Evolutionary conservation across 2,797 vertebrate species (phyloP).

Genomic region (Miichthys miiuy): DNA sequence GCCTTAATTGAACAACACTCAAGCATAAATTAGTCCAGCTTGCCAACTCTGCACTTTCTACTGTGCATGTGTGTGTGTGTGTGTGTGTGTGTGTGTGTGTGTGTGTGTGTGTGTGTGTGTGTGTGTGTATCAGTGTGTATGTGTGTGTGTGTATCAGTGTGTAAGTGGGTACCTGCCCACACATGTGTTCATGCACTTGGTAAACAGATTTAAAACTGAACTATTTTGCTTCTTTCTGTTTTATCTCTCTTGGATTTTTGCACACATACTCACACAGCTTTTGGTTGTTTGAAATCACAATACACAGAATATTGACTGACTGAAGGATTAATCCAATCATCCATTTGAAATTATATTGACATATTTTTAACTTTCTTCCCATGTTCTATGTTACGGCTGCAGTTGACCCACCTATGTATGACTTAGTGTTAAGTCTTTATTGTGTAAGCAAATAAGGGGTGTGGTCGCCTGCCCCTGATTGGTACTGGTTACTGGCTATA

Average conservation of each 20-base stretch:
- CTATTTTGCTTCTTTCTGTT: background rate
- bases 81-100: conserved; percentile 6
- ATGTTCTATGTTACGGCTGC: too few relatives aligned
- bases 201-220: conserved; percentile 38
- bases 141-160: conserved; percentile 18
- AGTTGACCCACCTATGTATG: too few relatives aligned
- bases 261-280: background rate
- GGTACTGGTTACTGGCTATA: too few relatives aligned
- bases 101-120: conserved; percentile 9
- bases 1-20: conserved; percentile 76
- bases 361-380: too few relatives aligned
- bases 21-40: conserved; percentile 73
- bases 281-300: background rate
- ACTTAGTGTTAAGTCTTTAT: too few relatives aligned
- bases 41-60: conserved; percentile 70
- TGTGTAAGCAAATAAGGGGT: too few relatives aligned
- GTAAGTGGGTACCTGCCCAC: conserved; percentile 16
- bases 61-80: conserved; percentile 14
- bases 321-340: background rate
- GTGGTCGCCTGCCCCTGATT: too few relatives aligned
- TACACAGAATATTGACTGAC: background rate
- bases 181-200: conserved; percentile 29
- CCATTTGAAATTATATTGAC: background rate
- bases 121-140: conserved; percentile 3
- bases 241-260: conserved; percentile 5